phyloP scores from a whole-genome alignment of 2,888 invertebrate genomes.

The Leptinotarsa rubiginosa region DNA sequence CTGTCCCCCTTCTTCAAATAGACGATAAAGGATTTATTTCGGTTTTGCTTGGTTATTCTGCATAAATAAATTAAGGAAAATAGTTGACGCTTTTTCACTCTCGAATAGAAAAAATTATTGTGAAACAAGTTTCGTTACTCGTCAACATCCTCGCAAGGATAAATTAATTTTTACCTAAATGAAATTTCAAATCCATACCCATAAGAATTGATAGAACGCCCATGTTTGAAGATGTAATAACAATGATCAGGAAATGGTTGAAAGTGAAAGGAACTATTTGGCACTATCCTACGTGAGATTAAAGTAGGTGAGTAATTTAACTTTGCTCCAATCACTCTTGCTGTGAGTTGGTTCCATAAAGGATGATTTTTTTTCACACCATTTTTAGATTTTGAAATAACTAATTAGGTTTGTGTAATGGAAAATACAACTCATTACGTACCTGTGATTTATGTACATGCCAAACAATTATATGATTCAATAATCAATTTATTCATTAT shows the following conservation, averaged over 20 bases:
- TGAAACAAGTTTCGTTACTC: neutral
- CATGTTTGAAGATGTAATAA: slow-evolving; percentile 16
- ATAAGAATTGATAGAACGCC: neutral
- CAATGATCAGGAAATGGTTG: slow-evolving; percentile 14
- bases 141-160: neutral
- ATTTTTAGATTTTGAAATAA: neutral
- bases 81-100: no score
- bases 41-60: no score
- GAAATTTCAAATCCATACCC: neutral
- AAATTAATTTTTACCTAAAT: neutral
- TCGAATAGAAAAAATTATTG: neutral
- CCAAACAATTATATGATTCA: no score
- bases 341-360: neutral
- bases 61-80: no score
- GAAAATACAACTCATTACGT: no score
- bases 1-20: no score
- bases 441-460: no score
- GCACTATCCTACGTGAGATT: neutral
- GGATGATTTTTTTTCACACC: neutral
- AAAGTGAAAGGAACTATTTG: slow-evolving; percentile 17
- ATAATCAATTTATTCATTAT: no score
- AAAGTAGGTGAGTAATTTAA: slow-evolving; percentile 6
- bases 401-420: neutral
- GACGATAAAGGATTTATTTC: no score
- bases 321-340: neutral